Percentiles rank a stretch among this genome's conserved stretches.
phyloP scores from a whole-genome alignment of 2,113 vertebrate genomes.

The Suncus etruscus region DNA sequence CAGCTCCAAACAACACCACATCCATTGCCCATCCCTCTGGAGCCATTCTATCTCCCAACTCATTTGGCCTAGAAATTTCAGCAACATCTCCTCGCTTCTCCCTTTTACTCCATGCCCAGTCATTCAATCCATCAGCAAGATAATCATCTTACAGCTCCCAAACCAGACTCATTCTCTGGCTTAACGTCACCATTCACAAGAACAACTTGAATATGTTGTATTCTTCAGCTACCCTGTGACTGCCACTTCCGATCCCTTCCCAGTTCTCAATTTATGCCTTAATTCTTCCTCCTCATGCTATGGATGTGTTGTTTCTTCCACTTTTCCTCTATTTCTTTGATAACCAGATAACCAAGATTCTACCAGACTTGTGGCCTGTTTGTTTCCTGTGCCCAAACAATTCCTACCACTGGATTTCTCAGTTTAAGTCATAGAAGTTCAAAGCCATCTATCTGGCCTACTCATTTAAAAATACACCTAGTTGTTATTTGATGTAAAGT shows the following conservation, averaged over 20 bases:
- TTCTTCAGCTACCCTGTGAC: neutral
- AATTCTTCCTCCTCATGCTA: neutral
- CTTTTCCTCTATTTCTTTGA: neutral
- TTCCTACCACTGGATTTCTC: neutral
- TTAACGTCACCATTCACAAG: neutral
- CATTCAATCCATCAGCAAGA: slow-evolving; percentile 14
- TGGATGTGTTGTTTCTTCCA: neutral
- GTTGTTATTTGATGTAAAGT: neutral
- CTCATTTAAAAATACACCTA: neutral
- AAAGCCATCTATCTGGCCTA: neutral
- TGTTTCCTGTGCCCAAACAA: neutral
- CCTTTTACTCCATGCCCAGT: neutral
- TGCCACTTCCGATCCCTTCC: slow-evolving; percentile 5
- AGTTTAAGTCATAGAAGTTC: slow-evolving; percentile 7
- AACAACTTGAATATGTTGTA: neutral
- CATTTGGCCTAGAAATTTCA: neutral
- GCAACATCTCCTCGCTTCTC: neutral
- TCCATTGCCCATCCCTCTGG: neutral
- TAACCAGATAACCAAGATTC: neutral
- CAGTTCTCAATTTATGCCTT: neutral
- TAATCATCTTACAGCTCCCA: neutral
- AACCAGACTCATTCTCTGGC: neutral
- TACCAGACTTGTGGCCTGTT: neutral
- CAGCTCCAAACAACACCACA: neutral
- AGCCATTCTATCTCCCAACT: too few relatives aligned